A percentile compares a stretch with the other conserved stretches of the same genome.
phyloP scores from a whole-genome alignment of 2,888 invertebrate species.

The Xestobium rufovillosum region DNA sequence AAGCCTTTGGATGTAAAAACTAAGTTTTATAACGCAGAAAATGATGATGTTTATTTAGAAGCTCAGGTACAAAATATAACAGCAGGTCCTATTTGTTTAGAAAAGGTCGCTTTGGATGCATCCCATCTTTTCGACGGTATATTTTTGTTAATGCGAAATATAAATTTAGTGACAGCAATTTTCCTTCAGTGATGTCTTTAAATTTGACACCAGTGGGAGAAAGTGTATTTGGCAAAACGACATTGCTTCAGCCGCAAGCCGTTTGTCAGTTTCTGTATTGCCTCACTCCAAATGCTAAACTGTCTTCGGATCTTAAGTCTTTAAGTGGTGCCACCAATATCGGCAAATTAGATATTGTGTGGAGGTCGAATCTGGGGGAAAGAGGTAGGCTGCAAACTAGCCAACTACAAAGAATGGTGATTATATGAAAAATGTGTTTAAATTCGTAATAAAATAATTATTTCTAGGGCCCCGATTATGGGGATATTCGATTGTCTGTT shows the following conservation, averaged over 20 bases:
- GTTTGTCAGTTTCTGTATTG: constrained; percentile 94
- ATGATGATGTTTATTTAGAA: constrained; percentile 66
- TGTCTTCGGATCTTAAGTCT: constrained; percentile 67
- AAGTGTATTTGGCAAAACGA: constrained; percentile 72
- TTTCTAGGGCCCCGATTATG: constrained; percentile 79
- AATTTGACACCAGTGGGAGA: constrained; percentile 59
- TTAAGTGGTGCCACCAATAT: constrained; percentile 80
- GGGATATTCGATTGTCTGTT: constrained; percentile 81
- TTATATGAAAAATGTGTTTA: constrained; percentile 19
- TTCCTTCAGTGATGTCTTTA: constrained; percentile 56
- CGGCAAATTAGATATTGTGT: constrained; percentile 95
- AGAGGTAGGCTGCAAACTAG: constrained; percentile 94
- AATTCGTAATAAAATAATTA: constrained; percentile 13
- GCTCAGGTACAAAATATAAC: constrained; percentile 88
- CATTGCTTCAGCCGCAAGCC: constrained; percentile 79
- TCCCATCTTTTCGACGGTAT: constrained; percentile 76
- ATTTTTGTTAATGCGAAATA: constrained; percentile 6
- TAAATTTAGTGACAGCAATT: neutral
- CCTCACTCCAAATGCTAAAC: constrained; percentile 70
- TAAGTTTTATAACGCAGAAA: constrained; percentile 92
- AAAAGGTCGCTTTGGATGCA: constrained; percentile 89
- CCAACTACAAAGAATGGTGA: constrained; percentile 80
- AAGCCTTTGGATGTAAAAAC: constrained; percentile 98
- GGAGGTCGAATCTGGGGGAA: constrained; percentile 96
- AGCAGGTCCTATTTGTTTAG: constrained; percentile 83